phyloP scores from a whole-genome alignment of 1,140 invertebrate species.

The Drosophila cardini region DNA sequence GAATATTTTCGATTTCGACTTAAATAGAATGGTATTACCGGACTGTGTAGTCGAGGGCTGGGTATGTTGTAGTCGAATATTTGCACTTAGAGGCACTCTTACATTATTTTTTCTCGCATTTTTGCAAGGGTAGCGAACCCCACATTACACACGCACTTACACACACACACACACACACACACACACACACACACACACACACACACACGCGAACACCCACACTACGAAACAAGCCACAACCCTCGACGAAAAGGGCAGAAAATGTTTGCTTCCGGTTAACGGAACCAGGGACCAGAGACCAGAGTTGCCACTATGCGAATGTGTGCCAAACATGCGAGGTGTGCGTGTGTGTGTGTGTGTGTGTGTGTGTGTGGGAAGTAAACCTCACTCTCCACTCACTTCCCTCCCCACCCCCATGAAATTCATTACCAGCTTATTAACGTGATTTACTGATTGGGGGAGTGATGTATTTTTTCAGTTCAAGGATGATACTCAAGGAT shows the following conservation, averaged over 20 bases:
- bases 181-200: constrained; percentile 11
- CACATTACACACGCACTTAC: background rate
- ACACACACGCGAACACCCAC: constrained; percentile 1
- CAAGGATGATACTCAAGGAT: constrained; percentile 53
- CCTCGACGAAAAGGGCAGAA: constrained; percentile 42
- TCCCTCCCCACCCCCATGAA: constrained; percentile 53
- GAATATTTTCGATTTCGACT: too few species aligned
- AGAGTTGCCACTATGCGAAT: constrained; percentile 57
- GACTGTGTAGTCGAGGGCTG: background rate
- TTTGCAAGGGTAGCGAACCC: constrained; percentile 35
- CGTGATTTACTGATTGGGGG: constrained; percentile 78
- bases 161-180: constrained; percentile 1
- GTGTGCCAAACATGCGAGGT: constrained; percentile 79
- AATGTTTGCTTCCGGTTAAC: constrained; percentile 71
- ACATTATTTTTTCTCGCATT: constrained; percentile 7
- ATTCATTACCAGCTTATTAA: constrained; percentile 81
- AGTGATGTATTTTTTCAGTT: constrained; percentile 50
- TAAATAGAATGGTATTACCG: too few species aligned
- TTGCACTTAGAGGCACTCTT: background rate
- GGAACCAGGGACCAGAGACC: constrained; percentile 25
- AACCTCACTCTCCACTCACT: background rate
- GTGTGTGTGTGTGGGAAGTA: background rate
- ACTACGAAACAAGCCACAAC: constrained; percentile 13
- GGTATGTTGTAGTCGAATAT: background rate
- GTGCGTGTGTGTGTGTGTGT: background rate